Base-by-base conservation (phyloP, 2,113 vertebrate genomes). In the Gopherus flavomarginatus region DNA sequence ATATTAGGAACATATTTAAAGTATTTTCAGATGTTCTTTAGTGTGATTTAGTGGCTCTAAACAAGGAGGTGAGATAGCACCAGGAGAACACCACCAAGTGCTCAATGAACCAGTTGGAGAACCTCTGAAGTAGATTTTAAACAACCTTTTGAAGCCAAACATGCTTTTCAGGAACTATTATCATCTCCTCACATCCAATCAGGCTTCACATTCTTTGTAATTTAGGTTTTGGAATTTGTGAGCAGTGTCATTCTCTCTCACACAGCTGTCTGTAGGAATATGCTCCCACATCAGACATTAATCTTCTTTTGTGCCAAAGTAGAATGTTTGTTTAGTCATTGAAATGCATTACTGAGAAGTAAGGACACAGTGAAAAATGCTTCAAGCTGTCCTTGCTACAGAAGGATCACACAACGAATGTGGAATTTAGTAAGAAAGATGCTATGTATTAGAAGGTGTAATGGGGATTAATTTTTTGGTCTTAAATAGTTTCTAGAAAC, bases 1-100 rank as follows among this genome's bases (percentile, higher is more conserved):
- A 85, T 85, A 87, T 3, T 10, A 49, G 53, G 75, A 95, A 92
- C 86, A 1, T 0, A 78, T 78, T 44, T 77, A 56, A 56, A 3
- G 4, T 22, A 87, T 90, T 95, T 96, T 95, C 88, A 90, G 62
- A n/a, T 81, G 13, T 81, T 11, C 9, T 94, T 85, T 12, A 81
- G n/a, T 44, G 49, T 83, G 82, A 81, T 85, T 88, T 88, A 72
- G 87, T 26, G 89, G 49, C 24, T 88, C 62, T 52, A 91, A 95
- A 87, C 5, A 95, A 83, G 72, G n/a, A 81, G 72, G n/a, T 62
- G 81, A 92, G 16, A 13, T 88, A 92, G n/a, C 85, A 92, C 79
- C 53, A 38, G 59, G 24, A 92, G 56, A 92, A 88, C 0, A 0
- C 9, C 44, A 85, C 8, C 22, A 9, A 29, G 49, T 35, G 52